Percentiles rank a stretch among this genome's conserved stretches.
phyloP scores from a whole-genome alignment of 2,113 vertebrate species.

The Sardina pilchardus region DNA sequence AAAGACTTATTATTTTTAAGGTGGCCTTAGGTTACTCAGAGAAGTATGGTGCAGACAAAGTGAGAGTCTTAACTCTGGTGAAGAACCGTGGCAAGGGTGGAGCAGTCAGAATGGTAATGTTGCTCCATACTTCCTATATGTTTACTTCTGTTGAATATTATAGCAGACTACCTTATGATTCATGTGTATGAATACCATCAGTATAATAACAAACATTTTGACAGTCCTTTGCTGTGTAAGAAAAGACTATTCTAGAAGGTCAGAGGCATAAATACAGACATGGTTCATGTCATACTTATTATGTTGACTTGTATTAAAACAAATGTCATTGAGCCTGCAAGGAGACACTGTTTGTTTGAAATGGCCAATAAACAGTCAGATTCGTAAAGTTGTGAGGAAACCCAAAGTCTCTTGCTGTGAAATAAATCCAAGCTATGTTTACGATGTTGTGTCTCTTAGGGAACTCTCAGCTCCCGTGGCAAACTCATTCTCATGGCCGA shows the following conservation, averaged over 20 bases:
- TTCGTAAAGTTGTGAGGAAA: not conserved
- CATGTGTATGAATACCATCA: no score
- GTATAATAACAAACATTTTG: not conserved
- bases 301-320: not conserved
- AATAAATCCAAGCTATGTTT: not conserved
- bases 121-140: not conserved
- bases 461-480: slow-evolving; percentile 85
- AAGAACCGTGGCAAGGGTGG: slow-evolving; percentile 94
- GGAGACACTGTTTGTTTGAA: no score
- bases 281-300: not conserved
- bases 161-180: not conserved
- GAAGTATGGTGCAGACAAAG: slow-evolving; percentile 86
- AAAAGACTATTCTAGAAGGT: not conserved
- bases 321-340: not conserved
- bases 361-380: not conserved
- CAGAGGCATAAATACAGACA: not conserved
- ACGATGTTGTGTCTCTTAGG: slow-evolving; percentile 64
- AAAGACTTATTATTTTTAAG: slow-evolving; percentile 59
- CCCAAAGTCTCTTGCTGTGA: not conserved
- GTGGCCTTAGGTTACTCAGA: slow-evolving; percentile 83
- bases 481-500: slow-evolving; percentile 91
- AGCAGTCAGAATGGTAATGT: slow-evolving; percentile 86
- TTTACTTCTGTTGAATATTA: not conserved
- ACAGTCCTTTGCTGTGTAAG: not conserved
- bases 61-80: slow-evolving; percentile 85